phyloP scores from a whole-genome alignment of 2,113 vertebrate genomes.

The Hiodon tergisus region DNA sequence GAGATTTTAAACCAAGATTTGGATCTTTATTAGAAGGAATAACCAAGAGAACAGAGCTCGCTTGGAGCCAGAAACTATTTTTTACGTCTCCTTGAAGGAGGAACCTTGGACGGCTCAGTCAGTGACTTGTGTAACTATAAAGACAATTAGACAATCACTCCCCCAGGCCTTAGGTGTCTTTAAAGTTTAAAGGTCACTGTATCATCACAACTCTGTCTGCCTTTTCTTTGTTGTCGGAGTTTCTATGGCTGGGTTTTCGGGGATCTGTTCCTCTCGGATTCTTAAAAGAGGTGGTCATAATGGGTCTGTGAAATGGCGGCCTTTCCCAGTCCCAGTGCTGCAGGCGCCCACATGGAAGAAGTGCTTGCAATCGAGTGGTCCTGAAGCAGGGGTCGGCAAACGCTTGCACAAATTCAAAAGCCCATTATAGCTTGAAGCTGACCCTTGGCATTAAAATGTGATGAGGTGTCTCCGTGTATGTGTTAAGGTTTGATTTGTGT shows the following conservation, averaged over 20 bases:
- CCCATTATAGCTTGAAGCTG: too few relatives aligned
- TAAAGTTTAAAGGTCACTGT: not conserved
- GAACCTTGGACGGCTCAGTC: not conserved
- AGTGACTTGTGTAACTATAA: not conserved
- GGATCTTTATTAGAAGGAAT: too few relatives aligned
- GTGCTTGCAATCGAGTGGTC: too few relatives aligned
- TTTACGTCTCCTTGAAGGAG: not conserved
- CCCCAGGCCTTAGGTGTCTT: slow-evolving; percentile 12
- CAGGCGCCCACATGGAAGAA: too few relatives aligned
- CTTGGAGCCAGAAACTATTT: not conserved
- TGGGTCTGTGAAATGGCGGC: not conserved
- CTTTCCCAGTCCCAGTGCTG: not conserved
- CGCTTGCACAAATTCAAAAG: too few relatives aligned
- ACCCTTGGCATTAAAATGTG: too few relatives aligned
- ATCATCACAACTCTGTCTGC: not conserved
- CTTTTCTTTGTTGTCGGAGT: not conserved
- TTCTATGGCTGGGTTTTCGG: not conserved
- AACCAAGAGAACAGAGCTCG: too few relatives aligned
- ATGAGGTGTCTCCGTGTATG: too few relatives aligned
- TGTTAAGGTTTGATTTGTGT: too few relatives aligned
- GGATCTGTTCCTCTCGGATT: not conserved
- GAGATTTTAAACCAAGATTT: too few relatives aligned
- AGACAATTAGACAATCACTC: slow-evolving; percentile 15
- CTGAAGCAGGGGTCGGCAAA: too few relatives aligned
- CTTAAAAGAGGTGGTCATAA: not conserved